These are phyloP conservation scores for Microvelia longipes DNA, from an alignment of 1,140 invertebrate species.

Conservation along the genomic window DNA sequence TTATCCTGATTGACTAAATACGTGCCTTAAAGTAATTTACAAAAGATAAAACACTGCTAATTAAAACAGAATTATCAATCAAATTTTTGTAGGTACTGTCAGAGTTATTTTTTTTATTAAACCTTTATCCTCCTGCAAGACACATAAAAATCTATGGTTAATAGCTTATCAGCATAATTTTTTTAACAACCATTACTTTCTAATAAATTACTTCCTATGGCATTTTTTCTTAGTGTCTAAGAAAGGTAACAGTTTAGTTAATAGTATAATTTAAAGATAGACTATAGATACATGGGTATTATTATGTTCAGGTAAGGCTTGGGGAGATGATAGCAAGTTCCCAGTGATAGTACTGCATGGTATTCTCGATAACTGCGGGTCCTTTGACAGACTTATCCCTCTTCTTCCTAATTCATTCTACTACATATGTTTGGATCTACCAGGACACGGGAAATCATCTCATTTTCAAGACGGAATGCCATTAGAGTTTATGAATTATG, in stretches of 20 bases:
- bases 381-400: conserved; percentile 46
- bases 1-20: no score
- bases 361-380: conserved; percentile 42
- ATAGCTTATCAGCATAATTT: not conserved
- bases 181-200: not conserved
- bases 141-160: not conserved
- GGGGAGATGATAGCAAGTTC: conserved; percentile 37
- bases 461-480: conserved; percentile 36
- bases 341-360: conserved; percentile 47
- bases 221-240: not conserved
- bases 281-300: no score
- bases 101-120: no score
- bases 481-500: conserved; percentile 33
- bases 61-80: no score
- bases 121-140: not conserved
- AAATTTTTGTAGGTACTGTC: no score
- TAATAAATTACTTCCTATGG: not conserved
- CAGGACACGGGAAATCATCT: conserved; percentile 51
- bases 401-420: conserved; percentile 39
- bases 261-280: not conserved
- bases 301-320: conserved; percentile 38
- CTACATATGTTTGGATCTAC: conserved; percentile 48
- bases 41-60: no score
- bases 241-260: not conserved
- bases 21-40: no score